phyloP scores from a whole-genome alignment of 2,113 vertebrate genomes.

The Notothenia rossii region DNA sequence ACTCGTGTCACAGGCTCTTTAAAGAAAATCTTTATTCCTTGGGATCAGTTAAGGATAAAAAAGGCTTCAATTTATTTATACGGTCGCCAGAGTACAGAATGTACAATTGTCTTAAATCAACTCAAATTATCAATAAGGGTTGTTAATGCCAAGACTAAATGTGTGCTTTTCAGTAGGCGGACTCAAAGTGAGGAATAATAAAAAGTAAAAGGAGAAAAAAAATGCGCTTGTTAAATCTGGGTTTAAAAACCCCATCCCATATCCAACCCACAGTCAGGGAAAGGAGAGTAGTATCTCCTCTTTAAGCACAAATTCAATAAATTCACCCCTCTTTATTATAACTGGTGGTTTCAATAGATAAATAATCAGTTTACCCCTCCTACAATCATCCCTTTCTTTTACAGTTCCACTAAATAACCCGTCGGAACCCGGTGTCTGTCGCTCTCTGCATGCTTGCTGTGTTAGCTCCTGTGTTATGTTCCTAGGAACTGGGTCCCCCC shows the following conservation, averaged over 20 bases:
- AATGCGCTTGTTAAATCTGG: background rate
- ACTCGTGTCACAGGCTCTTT: slow-evolving; percentile 20
- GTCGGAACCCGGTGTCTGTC: slow-evolving; percentile 65
- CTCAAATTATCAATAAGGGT: background rate
- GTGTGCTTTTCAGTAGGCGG: background rate
- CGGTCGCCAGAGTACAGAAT: background rate
- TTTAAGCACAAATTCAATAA: slow-evolving; percentile 50
- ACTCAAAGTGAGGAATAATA: background rate
- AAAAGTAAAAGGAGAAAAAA: background rate
- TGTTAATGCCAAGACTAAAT: slow-evolving; percentile 24
- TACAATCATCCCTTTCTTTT: background rate
- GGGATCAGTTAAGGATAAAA: slow-evolving; percentile 14
- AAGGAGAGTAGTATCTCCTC: background rate
- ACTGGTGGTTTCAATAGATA: background rate
- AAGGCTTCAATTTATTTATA: background rate
- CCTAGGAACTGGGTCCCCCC: slow-evolving; percentile 61
- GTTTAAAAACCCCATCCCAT: background rate
- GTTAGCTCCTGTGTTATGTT: slow-evolving; percentile 82
- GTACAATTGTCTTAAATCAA: background rate
- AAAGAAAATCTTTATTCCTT: slow-evolving; percentile 75
- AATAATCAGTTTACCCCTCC: background rate
- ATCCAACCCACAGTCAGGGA: background rate
- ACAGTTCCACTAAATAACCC: background rate
- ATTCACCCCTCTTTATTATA: background rate
- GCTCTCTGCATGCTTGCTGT: slow-evolving; percentile 83